phyloP scores from a whole-genome alignment of 2,113 vertebrate species.

The Ancistrus triradiatus region DNA sequence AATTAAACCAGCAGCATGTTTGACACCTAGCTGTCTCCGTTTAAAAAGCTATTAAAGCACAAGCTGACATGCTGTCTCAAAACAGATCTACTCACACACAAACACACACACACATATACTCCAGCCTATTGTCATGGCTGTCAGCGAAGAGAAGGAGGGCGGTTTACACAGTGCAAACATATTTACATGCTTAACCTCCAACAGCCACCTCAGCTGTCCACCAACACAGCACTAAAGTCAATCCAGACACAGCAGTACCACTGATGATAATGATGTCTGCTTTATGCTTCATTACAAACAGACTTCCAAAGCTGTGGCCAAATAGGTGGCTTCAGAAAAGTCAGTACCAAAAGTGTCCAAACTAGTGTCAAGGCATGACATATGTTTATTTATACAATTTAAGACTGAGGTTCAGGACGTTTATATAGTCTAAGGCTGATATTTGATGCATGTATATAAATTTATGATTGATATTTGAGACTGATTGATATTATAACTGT shows the following conservation, averaged over 20 bases:
- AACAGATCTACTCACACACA: slow-evolving; percentile 38
- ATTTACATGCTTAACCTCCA: slow-evolving; percentile 34
- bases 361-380: too few species aligned
- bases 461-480: too few species aligned
- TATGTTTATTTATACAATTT: too few species aligned
- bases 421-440: too few species aligned
- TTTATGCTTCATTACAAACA: too few species aligned
- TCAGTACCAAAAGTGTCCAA: too few species aligned
- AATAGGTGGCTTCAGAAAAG: too few species aligned
- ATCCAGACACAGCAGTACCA: not conserved
- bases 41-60: slow-evolving; percentile 67
- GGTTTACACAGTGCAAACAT: slow-evolving; percentile 4
- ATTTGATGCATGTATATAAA: too few species aligned
- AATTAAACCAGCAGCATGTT: slow-evolving; percentile 71
- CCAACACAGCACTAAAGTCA: not conserved
- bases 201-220: not conserved
- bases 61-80: slow-evolving; percentile 59
- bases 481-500: too few species aligned
- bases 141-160: slow-evolving; percentile 7
- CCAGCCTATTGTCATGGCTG: slow-evolving; percentile 27
- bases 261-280: not conserved
- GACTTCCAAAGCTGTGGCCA: too few species aligned
- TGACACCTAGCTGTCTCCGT: slow-evolving; percentile 70
- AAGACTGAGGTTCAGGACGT: too few species aligned
- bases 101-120: slow-evolving; percentile 14